Percentiles rank a stretch among this genome's conserved stretches.
Evolutionary conservation across 2,113 vertebrate genomes (phyloP).

Genomic region (Dolichallabes microphthalmus): DNA sequence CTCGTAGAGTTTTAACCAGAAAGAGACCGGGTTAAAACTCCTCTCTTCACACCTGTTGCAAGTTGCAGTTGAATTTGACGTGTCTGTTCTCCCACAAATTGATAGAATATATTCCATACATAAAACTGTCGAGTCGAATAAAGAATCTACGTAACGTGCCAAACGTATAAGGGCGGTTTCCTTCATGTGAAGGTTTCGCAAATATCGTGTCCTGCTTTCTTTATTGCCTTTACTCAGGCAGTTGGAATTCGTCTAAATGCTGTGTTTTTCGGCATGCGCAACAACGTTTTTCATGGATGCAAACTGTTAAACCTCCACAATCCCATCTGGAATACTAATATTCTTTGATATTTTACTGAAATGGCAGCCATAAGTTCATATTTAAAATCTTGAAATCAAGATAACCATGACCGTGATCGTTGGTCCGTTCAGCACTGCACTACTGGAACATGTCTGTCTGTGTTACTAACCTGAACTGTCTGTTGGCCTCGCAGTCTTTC

Average conservation of each 20-base stretch:
- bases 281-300: background rate
- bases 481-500: constrained; percentile 7
- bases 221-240: constrained; percentile 5
- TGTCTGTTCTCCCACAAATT: background rate
- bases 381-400: constrained; percentile 18
- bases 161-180: no score
- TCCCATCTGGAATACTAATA: constrained; percentile 7
- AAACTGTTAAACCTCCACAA: background rate
- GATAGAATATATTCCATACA: background rate
- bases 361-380: constrained; percentile 7
- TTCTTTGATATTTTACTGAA: constrained; percentile 19
- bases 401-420: background rate
- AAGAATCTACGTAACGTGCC: background rate
- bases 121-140: background rate
- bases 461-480: constrained; percentile 14
- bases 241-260: constrained; percentile 10
- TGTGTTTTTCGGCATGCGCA: constrained; percentile 16
- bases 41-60: no score
- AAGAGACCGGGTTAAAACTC: no score
- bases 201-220: background rate
- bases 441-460: constrained; percentile 25
- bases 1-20: no score
- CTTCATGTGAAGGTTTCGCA: background rate
- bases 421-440: constrained; percentile 11
- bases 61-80: no score